These are phyloP conservation scores for Drosophila pectinifera DNA, from an alignment of 1,140 invertebrate species.

Conservation along the genomic window DNA sequence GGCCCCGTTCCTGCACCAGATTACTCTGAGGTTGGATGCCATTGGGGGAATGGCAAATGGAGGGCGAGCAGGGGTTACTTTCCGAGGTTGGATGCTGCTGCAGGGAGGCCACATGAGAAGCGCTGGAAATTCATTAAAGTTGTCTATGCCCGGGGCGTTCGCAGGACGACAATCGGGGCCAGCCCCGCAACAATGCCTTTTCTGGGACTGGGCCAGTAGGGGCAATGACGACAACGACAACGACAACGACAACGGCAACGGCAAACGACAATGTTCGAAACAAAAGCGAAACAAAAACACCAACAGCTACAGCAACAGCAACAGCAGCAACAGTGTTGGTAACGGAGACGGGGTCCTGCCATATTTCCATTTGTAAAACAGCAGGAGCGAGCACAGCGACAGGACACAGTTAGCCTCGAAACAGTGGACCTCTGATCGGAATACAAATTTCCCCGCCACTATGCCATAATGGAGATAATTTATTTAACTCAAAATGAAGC, in stretches of 20 bases:
- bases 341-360: constrained; percentile 23
- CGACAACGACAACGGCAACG: constrained; percentile 57
- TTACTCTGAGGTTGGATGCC: constrained; percentile 48
- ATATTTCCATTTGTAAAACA: constrained; percentile 63
- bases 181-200: constrained; percentile 68
- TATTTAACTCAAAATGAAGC: constrained; percentile 50
- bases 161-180: constrained; percentile 78
- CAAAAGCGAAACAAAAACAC: constrained; percentile 77
- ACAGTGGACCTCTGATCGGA: constrained; percentile 57
- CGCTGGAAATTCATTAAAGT: constrained; percentile 78
- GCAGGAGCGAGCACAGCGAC: constrained; percentile 45
- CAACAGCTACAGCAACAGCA: constrained; percentile 56
- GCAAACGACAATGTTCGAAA: constrained; percentile 76
- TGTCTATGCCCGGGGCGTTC: constrained; percentile 81
- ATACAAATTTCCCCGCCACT: constrained; percentile 43
- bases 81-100: constrained; percentile 14
- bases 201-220: constrained; percentile 61
- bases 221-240: constrained; percentile 74
- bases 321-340: constrained; percentile 11
- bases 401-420: constrained; percentile 43
- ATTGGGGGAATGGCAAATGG: constrained; percentile 13
- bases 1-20: constrained; percentile 57
- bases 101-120: constrained; percentile 48
- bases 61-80: background rate
- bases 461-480: constrained; percentile 41